phyloP scores from a whole-genome alignment of 2,888 invertebrate genomes.

The Macrosiphum euphorbiae region DNA sequence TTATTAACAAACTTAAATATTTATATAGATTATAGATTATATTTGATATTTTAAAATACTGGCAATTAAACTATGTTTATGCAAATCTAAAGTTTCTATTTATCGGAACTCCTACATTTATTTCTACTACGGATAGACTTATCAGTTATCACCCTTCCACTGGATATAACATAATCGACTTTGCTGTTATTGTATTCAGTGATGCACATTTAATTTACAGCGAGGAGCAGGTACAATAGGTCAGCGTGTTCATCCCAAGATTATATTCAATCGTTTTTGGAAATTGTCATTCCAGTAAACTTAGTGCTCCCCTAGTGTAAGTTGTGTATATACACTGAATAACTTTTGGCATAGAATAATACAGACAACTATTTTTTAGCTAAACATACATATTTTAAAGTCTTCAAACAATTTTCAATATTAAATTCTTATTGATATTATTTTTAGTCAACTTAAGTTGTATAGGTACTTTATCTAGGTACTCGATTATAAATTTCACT shows the following conservation, averaged over 20 bases:
- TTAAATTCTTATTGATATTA: background rate
- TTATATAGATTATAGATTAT: background rate
- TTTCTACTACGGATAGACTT: background rate
- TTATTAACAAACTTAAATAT: background rate
- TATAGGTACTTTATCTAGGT: background rate
- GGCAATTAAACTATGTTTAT: background rate
- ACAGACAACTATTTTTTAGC: background rate
- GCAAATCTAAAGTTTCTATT: background rate
- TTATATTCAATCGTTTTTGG: background rate
- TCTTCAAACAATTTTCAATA: background rate
- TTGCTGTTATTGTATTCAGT: background rate
- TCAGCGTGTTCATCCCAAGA: background rate
- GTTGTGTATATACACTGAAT: background rate
- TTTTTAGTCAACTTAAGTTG: background rate
- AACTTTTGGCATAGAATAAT: background rate
- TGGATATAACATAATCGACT: background rate
- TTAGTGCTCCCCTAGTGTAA: background rate
- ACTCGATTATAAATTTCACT: background rate
- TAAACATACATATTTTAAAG: background rate
- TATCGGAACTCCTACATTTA: background rate
- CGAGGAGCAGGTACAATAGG: background rate
- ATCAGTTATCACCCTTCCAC: constrained; percentile 10
- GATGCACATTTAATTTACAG: constrained; percentile 13
- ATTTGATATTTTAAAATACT: background rate
- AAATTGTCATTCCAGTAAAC: constrained; percentile 5